Conservation (phyloP, 2,113 vertebrate genomes). For the Gobio gobio region DNA sequence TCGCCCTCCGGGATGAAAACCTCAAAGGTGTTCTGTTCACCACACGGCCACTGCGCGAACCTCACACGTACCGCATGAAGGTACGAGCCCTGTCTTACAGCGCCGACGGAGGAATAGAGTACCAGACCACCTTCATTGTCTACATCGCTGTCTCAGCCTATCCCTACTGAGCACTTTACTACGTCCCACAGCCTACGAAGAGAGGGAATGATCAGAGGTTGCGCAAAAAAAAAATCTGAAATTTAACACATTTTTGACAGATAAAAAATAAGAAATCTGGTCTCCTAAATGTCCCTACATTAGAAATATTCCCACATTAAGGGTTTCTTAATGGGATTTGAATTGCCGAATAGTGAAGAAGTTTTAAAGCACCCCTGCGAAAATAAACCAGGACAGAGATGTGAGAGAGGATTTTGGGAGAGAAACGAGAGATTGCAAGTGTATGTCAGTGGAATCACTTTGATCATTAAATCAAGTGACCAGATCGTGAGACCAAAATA, state of each 20-base stretch:
- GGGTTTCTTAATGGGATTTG: background rate
- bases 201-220: slow-evolving; percentile 14
- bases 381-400: background rate
- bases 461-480: background rate
- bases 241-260: background rate
- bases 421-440: background rate
- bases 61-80: slow-evolving; percentile 90
- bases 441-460: background rate
- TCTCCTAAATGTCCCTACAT: background rate
- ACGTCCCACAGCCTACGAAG: background rate
- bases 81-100: slow-evolving; percentile 90
- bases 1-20: slow-evolving; percentile 92
- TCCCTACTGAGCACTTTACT: slow-evolving; percentile 85
- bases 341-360: background rate
- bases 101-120: slow-evolving; percentile 83
- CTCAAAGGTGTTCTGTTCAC: slow-evolving; percentile 94
- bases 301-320: background rate
- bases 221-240: background rate
- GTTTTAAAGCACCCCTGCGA: background rate
- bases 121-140: slow-evolving; percentile 97
- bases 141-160: slow-evolving; percentile 96
- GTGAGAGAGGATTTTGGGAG: background rate
- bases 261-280: background rate
- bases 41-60: slow-evolving; percentile 78
- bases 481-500: background rate